phyloP scores from a whole-genome alignment of 1,140 invertebrate genomes.

The Physella acuta region DNA sequence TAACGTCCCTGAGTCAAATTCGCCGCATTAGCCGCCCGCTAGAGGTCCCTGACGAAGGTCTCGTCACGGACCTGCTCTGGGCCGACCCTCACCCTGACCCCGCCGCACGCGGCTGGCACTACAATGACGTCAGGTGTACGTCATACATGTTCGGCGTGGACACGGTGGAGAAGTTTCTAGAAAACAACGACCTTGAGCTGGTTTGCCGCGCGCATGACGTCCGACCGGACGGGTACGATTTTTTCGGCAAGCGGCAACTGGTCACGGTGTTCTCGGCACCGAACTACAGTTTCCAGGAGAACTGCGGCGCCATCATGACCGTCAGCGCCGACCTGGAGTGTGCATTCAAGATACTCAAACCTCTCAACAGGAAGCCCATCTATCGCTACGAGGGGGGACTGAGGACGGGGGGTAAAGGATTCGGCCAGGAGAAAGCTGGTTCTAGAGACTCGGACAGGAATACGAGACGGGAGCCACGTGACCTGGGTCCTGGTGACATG shows the following conservation, averaged over 20 bases:
- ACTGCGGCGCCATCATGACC: slow-evolving; percentile 20
- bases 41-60: slow-evolving; percentile 15
- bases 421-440: too few relatives aligned
- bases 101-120: slow-evolving; percentile 1
- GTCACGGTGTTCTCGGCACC: slow-evolving; percentile 18
- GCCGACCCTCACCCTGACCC: slow-evolving; percentile 17
- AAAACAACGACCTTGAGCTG: slow-evolving; percentile 7
- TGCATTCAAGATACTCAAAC: slow-evolving; percentile 16
- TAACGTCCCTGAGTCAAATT: slow-evolving; percentile 2
- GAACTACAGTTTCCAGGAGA: slow-evolving; percentile 7
- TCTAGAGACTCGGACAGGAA: too few relatives aligned
- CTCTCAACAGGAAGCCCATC: not conserved
- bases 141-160: slow-evolving; percentile 14
- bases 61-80: slow-evolving; percentile 11
- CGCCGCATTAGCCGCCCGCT: not conserved
- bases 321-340: slow-evolving; percentile 14
- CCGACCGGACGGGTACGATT: slow-evolving; percentile 10
- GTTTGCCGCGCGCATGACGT: slow-evolving; percentile 22
- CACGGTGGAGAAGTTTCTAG: slow-evolving; percentile 13
- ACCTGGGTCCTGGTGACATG: too few relatives aligned
- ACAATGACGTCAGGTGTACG: slow-evolving; percentile 4
- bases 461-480: too few relatives aligned
- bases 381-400: not conserved
- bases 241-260: slow-evolving; percentile 19
- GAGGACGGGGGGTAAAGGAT: too few relatives aligned